Evolutionary conservation across 2,888 invertebrate genomes (phyloP).

Genomic region (Tachina grossa): DNA sequence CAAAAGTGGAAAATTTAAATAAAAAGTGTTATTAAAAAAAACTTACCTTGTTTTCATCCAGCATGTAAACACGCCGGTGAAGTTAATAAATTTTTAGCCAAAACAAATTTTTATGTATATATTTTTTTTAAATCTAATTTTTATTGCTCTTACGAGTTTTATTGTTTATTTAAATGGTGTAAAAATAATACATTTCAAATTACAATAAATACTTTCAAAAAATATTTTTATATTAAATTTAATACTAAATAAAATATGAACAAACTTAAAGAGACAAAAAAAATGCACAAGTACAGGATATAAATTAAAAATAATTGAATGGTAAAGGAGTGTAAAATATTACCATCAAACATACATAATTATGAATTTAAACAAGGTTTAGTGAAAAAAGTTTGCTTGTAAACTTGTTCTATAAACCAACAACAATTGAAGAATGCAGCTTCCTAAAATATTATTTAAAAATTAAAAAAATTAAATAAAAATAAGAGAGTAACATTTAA

Average conservation of each 20-base stretch:
- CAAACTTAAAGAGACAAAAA: conserved; percentile 49
- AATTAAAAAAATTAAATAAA: conserved; percentile 10
- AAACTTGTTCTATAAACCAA: no score
- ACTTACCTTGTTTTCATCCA: conserved; percentile 30
- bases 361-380: no score
- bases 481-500: conserved; percentile 5
- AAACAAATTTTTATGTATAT: conserved; percentile 11
- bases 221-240: conserved; percentile 38
- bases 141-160: conserved; percentile 28
- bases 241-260: conserved; percentile 40
- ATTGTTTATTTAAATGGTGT: conserved; percentile 41
- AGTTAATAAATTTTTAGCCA: conserved; percentile 27
- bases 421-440: no score
- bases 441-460: no score
- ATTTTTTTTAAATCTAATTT: conserved; percentile 4
- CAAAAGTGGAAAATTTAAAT: conserved; percentile 30
- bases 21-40: conserved; percentile 2
- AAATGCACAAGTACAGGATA: conserved; percentile 30
- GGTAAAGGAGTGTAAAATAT: background rate
- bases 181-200: conserved; percentile 68
- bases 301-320: background rate
- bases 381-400: background rate
- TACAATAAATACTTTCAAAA: conserved; percentile 67
- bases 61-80: background rate
- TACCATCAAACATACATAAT: no score